Percentiles rank a stretch among this genome's conserved stretches.
These are phyloP conservation scores for Melanotaenia nigrans DNA, from an alignment of 2,797 vertebrate species.

Conservation along the genomic window DNA sequence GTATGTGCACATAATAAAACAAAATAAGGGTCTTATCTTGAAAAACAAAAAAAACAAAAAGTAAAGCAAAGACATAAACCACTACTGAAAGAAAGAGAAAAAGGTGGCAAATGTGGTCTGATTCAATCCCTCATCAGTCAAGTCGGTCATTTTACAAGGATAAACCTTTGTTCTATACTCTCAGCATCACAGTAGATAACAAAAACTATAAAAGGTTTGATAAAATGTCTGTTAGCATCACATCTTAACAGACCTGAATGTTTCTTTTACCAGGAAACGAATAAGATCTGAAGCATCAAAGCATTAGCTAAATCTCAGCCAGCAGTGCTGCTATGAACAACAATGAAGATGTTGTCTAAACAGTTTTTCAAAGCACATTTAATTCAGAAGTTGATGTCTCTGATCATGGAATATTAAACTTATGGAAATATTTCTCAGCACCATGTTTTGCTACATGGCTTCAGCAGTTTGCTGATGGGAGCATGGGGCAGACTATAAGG, in stretches of 20 bases:
- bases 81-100: not conserved
- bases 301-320: not conserved
- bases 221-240: not conserved
- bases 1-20: not conserved
- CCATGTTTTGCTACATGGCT: not conserved
- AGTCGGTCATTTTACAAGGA: not conserved
- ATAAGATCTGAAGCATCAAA: not conserved
- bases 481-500: slow-evolving; percentile 21
- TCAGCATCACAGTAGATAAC: not conserved
- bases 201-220: not conserved
- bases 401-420: not conserved
- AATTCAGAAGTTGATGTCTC: not conserved
- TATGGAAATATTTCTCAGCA: not conserved
- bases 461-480: not conserved
- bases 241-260: not conserved
- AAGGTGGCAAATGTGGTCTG: not conserved
- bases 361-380: not conserved
- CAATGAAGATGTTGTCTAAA: not conserved
- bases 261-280: not conserved
- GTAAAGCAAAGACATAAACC: not conserved
- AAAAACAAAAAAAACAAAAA: not conserved
- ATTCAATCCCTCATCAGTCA: not conserved
- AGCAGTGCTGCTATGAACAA: not conserved
- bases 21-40: not conserved
- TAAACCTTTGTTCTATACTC: not conserved